Conservation (phyloP, 2,113 vertebrate genomes). For the Balaenoptera acutorostrata region DNA sequence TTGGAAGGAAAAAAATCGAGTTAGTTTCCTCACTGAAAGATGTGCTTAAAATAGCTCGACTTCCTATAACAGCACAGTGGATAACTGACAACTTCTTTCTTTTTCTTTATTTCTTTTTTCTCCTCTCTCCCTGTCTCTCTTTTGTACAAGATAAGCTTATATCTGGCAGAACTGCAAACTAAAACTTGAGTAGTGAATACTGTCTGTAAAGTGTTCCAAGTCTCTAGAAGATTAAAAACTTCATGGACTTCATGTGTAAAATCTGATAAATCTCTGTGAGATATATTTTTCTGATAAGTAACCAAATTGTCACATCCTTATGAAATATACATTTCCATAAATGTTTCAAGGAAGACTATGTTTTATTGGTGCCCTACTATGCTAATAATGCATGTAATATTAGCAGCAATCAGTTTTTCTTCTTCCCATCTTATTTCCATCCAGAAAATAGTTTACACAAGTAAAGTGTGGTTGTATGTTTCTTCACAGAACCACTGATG, state of each 20-base stretch:
- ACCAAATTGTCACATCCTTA: background rate
- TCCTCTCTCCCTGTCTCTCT: background rate
- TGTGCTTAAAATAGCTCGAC: constrained; percentile 20
- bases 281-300: background rate
- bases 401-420: background rate
- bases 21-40: background rate
- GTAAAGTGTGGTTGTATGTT: background rate
- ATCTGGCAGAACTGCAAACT: background rate
- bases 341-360: background rate
- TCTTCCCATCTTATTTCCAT: background rate
- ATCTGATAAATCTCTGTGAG: background rate
- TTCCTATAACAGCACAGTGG: background rate
- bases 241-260: background rate
- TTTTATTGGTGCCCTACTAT: background rate
- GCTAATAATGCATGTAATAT: background rate
- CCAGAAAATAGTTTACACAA: background rate
- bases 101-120: background rate
- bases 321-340: background rate
- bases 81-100: background rate
- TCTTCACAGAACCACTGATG: background rate
- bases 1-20: background rate
- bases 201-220: background rate
- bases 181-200: background rate
- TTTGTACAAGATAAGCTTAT: background rate
- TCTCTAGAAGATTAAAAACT: background rate